phyloP scores from a whole-genome alignment of 2,888 invertebrate genomes.

The Drosophila acutilabella region DNA sequence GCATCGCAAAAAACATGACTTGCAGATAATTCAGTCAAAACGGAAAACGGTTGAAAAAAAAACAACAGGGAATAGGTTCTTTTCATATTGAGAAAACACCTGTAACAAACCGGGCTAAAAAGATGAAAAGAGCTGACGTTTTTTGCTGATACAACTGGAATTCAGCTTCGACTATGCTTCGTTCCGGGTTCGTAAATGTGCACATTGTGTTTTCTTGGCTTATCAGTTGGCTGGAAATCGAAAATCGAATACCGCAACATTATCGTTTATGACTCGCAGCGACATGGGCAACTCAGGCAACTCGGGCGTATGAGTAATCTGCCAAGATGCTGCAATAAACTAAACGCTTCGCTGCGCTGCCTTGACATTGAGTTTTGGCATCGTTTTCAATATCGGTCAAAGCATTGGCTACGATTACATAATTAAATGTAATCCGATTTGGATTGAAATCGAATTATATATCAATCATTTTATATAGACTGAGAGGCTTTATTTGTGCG shows the following conservation, averaged over 20 bases:
- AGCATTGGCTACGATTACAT: slow-evolving; percentile 42
- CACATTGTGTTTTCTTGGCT: slow-evolving; percentile 22
- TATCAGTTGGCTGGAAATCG: slow-evolving; percentile 61
- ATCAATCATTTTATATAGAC: not conserved
- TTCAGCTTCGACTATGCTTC: slow-evolving; percentile 34
- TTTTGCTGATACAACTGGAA: not conserved
- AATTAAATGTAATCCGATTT: slow-evolving; percentile 6
- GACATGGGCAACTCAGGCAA: not conserved
- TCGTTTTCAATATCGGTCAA: slow-evolving; percentile 51
- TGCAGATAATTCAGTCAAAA: slow-evolving; percentile 24
- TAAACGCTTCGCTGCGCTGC: slow-evolving; percentile 24
- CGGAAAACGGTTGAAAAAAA: no score
- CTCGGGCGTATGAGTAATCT: slow-evolving; percentile 43
- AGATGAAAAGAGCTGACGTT: not conserved
- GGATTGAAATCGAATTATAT: not conserved
- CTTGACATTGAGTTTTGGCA: slow-evolving; percentile 60
- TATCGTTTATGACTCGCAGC: slow-evolving; percentile 18
- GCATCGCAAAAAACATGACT: not conserved
- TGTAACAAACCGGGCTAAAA: slow-evolving; percentile 3
- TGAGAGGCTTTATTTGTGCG: slow-evolving; percentile 36
- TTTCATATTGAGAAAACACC: slow-evolving; percentile 16
- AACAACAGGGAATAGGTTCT: no score
- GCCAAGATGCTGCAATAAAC: slow-evolving; percentile 11
- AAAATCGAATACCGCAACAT: slow-evolving; percentile 18
- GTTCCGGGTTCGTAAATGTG: slow-evolving; percentile 34